Evolutionary conservation across 2,888 invertebrate species (phyloP).

Genomic region (Holacanthella duospinosa): DNA sequence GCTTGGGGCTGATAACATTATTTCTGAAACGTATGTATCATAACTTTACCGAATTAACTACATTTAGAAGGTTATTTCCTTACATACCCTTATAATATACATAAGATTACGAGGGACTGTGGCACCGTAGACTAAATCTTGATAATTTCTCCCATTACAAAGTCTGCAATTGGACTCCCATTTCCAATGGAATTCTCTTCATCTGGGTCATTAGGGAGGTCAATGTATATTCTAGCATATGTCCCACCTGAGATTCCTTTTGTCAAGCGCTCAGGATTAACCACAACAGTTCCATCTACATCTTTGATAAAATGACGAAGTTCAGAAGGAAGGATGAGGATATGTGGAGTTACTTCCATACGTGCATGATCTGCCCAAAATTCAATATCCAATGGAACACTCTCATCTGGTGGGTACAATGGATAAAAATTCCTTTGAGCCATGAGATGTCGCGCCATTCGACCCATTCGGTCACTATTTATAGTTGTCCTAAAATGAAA

Average conservation of each 20-base stretch:
- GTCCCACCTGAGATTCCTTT: slow-evolving; percentile 66
- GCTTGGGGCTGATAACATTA: too few relatives aligned
- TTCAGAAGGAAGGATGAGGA: slow-evolving; percentile 73
- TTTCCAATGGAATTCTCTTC: slow-evolving; percentile 36
- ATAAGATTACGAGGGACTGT: too few relatives aligned
- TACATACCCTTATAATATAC: too few relatives aligned
- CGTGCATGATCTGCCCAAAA: slow-evolving; percentile 61
- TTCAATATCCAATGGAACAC: slow-evolving; percentile 57
- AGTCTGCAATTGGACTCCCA: slow-evolving; percentile 41
- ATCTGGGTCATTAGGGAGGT: slow-evolving; percentile 38
- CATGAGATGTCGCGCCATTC: slow-evolving; percentile 62
- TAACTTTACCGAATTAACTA: too few relatives aligned
- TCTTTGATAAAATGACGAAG: slow-evolving; percentile 70
- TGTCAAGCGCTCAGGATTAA: slow-evolving; percentile 74
- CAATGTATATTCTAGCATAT: slow-evolving; percentile 58
- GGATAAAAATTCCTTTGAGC: slow-evolving; percentile 73
- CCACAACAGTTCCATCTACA: slow-evolving; percentile 62
- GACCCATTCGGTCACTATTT: slow-evolving; percentile 56
- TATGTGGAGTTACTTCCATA: slow-evolving; percentile 63
- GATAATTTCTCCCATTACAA: slow-evolving; percentile 47
- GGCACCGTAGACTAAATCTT: slow-evolving; percentile 46
- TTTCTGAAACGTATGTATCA: too few relatives aligned
- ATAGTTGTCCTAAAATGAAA: slow-evolving; percentile 12
- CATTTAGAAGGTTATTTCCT: too few relatives aligned
- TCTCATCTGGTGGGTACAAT: slow-evolving; percentile 59